Conservation (phyloP, 1,140 invertebrate species). For the Meteorus sp. region DNA sequence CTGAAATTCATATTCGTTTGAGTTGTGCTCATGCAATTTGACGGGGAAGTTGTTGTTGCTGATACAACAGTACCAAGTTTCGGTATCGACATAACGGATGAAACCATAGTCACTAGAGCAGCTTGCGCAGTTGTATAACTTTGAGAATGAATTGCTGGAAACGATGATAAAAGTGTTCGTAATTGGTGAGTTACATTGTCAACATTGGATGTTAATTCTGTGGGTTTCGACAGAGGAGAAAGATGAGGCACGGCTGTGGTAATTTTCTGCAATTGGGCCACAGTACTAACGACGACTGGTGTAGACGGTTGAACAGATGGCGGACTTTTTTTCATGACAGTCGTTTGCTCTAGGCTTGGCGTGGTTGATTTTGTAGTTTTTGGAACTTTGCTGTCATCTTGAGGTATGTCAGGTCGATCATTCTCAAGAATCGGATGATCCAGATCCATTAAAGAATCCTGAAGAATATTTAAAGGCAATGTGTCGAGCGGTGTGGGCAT, state of each 20-base stretch:
- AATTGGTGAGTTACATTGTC: constrained; percentile 71
- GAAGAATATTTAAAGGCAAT: constrained; percentile 52
- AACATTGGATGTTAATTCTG: constrained; percentile 70
- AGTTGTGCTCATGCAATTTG: constrained; percentile 34
- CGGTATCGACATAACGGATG: constrained; percentile 58
- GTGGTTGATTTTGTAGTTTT: constrained; percentile 24
- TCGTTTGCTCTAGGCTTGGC: constrained; percentile 3
- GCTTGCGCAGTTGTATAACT: constrained; percentile 43
- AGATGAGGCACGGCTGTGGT: constrained; percentile 65
- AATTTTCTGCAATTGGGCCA: constrained; percentile 46
- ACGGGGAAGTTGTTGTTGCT: constrained; percentile 35
- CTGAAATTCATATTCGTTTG: constrained; percentile 31
- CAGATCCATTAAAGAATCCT: constrained; percentile 50
- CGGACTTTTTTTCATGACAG: constrained; percentile 31
- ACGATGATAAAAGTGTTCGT: constrained; percentile 55
- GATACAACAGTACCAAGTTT: constrained; percentile 34
- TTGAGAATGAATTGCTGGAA: constrained; percentile 49
- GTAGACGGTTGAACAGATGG: constrained; percentile 21
- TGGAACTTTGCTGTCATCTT: constrained; percentile 22
- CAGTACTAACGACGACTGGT: constrained; percentile 34
- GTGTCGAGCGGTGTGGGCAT: constrained; percentile 51
- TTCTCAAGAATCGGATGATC: constrained; percentile 43
- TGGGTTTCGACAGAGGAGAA: constrained; percentile 70
- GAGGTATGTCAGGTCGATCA: constrained; percentile 21
- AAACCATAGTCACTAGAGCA: constrained; percentile 58